Evolutionary conservation across 2,888 invertebrate genomes (phyloP), one percentile per base, ranked within the genome.

Genomic region (Merodon equestris): DNA sequence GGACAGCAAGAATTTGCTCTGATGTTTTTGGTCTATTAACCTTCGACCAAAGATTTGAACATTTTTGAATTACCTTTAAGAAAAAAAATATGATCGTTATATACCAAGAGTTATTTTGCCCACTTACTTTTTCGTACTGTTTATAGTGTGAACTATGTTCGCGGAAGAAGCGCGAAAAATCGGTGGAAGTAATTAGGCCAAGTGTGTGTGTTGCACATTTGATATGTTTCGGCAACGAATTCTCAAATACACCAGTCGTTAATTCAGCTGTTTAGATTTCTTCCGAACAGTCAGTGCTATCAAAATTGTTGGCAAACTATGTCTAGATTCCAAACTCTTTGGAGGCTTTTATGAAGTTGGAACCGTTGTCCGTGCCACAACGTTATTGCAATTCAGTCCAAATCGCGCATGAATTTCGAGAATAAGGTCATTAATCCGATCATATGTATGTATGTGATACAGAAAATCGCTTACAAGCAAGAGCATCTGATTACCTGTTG

Each of bases 31-130:
- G n/a, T n/a, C n/a, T n/a, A n/a, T n/a, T 81, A 10, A 45, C 50
- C 56, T 70, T 77, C 14, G 27, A 47, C 77, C 76, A 81, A 19
- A 81, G 61, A 57, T 61, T 5, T 50, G 57, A 57, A 50, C 73
- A 73, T 45, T 48, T 72, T n/a, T 44, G 34, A 53, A 66, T 36
- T 36, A 36, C 10, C 36, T 36, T 36, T 36, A 36, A 9, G 5
- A 36, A 36, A 36, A 9, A 5, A 36, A 36, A 10, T 36, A 36
- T 9, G 53, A 45, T 15, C 58, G 51, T 58, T 44, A 56, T 19
- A 66, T 36, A 34, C 27, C 38, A 42, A 58, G 19, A 27, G 19
- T 18, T 14, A 64, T n/a, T n/a, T n/a, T n/a, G 27, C 48, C 36
- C 45, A 54, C 68, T 61, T 47, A 40, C 56, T 34, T 60, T 40